These are phyloP conservation scores for Trachelus tabidus DNA, from an alignment of 2,888 invertebrate species.

Conservation along the genomic window DNA sequence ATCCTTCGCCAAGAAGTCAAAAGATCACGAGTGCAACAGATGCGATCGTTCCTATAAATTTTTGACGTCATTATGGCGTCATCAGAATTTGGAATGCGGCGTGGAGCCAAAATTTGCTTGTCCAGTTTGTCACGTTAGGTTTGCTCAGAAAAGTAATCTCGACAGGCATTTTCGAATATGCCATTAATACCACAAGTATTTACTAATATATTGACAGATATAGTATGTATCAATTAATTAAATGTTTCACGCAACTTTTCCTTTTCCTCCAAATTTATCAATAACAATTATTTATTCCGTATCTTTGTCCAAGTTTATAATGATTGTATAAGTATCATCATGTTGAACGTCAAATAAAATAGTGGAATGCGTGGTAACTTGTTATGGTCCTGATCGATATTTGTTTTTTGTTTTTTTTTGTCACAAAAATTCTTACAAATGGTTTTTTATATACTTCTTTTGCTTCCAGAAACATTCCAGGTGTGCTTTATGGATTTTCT, in stretches of 20 bases:
- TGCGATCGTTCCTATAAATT: constrained; percentile 54
- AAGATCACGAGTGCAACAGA: constrained; percentile 47
- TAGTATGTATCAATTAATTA: not conserved
- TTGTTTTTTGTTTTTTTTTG: too few species aligned
- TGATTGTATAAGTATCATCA: too few species aligned
- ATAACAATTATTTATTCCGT: too few species aligned
- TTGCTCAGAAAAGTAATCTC: constrained; percentile 69
- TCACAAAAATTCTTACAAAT: not conserved
- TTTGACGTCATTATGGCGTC: constrained; percentile 59
- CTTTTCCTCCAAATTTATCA: too few species aligned
- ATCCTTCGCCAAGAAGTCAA: constrained; percentile 14
- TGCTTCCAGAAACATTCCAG: constrained; percentile 28
- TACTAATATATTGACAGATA: not conserved
- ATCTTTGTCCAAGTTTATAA: too few species aligned
- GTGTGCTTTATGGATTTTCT: too few species aligned
- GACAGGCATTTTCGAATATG: constrained; percentile 65
- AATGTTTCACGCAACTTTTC: too few species aligned
- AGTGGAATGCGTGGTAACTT: too few species aligned
- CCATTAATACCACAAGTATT: constrained; percentile 34
- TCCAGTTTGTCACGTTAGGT: constrained; percentile 71
- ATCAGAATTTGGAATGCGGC: constrained; percentile 70
- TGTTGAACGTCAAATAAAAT: too few species aligned
- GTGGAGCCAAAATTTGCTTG: constrained; percentile 73
- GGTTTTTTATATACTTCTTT: constrained; percentile 9
- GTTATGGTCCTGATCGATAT: too few species aligned